Evolutionary conservation across 2,113 vertebrate genomes (phyloP), one percentile per base, ranked within the genome.

Genomic region (Dendropsophus ebraccatus): DNA sequence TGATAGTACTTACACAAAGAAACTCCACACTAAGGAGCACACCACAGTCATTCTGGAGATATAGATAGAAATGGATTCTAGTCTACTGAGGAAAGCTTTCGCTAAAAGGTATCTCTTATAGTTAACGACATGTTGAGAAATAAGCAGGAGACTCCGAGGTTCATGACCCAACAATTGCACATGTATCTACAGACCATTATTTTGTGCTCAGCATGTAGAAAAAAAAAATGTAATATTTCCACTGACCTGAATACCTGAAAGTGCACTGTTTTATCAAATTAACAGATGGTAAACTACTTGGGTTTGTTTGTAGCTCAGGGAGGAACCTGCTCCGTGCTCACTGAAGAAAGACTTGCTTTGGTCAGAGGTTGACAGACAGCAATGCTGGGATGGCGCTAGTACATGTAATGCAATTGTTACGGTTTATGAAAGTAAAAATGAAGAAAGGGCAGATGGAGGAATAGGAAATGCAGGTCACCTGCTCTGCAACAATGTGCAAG

Each of bases 21-120:
- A 80, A 81, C 35, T 21, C 65, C n/a, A 72, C 25, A 50, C 50
- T 65, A 86, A 30, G 50, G 62, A 80, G 60, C 84, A 72, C 84
- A 72, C 84, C 62, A 56, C 84, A 80, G 76, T 86, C 76, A 86
- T 86, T 86, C 54, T 86, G 35, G 67, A 72, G 84, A 80, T 80
- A 86, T 56, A 80, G 76, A 80, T 65, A 84, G 72, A 84, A 41
- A 72, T 80, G 76, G 58, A 80, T 86, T 58, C 54, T 17, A 58
- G 62, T 72, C 76, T 79, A 69, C 74, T 54, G 47, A 85, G 83
- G 77, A 56, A 86, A 73, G 23, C 25, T 50, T 41, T 28, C 60
- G 16, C 49, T 58, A 54, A 85, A 80, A 80, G 25, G n/a, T 80
- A 72, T 70, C 65, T 58, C 74, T 78, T 56, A 12, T 73, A 86